phyloP scores from a whole-genome alignment of 1,140 invertebrate genomes.

The Popillia japonica region DNA sequence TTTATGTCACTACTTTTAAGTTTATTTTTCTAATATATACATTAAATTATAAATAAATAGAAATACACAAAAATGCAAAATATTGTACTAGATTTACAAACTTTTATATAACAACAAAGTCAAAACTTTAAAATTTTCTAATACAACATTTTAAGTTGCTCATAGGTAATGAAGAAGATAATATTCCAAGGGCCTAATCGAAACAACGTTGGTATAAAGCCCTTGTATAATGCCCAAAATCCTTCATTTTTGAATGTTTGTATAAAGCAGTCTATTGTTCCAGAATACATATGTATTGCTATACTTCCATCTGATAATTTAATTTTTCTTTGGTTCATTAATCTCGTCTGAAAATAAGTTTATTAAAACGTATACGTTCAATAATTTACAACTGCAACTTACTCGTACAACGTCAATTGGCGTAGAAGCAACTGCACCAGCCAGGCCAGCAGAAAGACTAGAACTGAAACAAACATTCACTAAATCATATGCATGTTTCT shows the following conservation, averaged over 20 bases:
- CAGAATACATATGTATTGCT: constrained; percentile 75
- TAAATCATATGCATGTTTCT: too few species aligned
- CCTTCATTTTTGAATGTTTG: constrained; percentile 85
- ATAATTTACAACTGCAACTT: constrained; percentile 63
- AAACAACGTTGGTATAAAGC: constrained; percentile 83
- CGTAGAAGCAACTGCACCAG: constrained; percentile 91
- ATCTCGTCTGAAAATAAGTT: constrained; percentile 76
- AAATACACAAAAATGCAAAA: constrained; percentile 38
- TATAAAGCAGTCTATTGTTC: constrained; percentile 88
- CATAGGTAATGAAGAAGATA: constrained; percentile 96
- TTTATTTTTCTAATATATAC: constrained; percentile 41
- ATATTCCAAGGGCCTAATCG: constrained; percentile 92
- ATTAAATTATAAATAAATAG: constrained; percentile 46
- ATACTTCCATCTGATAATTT: constrained; percentile 63
- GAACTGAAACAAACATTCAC: constrained; percentile 72
- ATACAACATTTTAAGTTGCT: constrained; percentile 81
- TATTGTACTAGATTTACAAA: constrained; percentile 37
- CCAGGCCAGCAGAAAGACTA: constrained; percentile 90
- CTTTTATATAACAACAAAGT: constrained; percentile 12
- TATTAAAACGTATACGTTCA: background rate
- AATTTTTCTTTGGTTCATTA: constrained; percentile 88
- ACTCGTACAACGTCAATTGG: constrained; percentile 95
- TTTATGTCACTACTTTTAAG: too few species aligned
- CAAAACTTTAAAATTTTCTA: constrained; percentile 49
- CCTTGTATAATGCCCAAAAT: constrained; percentile 82